Conservation (phyloP, 2,888 invertebrate species). For the Eupithecia tripunctaria region DNA sequence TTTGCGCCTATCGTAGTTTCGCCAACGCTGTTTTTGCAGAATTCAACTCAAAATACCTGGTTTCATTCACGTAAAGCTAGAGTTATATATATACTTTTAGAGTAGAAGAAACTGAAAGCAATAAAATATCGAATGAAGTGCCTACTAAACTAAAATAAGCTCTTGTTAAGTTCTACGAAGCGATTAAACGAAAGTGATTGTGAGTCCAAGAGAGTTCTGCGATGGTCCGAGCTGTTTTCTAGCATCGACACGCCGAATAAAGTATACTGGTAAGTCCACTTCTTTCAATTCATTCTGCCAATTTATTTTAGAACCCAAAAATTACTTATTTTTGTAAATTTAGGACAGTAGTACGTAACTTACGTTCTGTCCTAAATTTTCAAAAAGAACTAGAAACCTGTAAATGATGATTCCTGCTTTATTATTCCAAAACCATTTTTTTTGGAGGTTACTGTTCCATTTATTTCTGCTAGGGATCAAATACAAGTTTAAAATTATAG, state of each 20-base stretch:
- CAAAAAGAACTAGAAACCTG: too few relatives aligned
- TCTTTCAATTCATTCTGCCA: not conserved
- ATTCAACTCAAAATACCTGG: not conserved
- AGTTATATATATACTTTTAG: not conserved
- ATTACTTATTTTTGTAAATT: not conserved
- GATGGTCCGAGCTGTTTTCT: conserved; percentile 82
- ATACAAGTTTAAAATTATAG: not conserved
- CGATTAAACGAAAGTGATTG: conserved; percentile 65
- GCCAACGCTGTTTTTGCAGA: not conserved
- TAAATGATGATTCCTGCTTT: too few relatives aligned
- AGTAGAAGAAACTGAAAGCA: conserved; percentile 19
- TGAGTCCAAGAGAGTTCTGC: conserved; percentile 68
- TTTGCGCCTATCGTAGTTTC: not conserved
- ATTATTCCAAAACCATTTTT: not conserved
- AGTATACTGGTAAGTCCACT: conserved; percentile 77
- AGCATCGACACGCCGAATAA: conserved; percentile 75
- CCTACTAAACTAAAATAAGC: conserved; percentile 57
- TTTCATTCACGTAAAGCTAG: not conserved
- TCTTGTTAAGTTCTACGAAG: conserved; percentile 52
- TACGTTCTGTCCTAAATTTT: too few relatives aligned
- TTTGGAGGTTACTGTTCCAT: not conserved
- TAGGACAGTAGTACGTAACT: not conserved
- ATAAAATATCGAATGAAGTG: conserved; percentile 62
- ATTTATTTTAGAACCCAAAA: not conserved
- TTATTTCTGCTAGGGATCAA: not conserved